Evolutionary conservation across 2,888 invertebrate genomes (phyloP), one percentile per base, ranked within the genome.

Genomic region (Oxycera nigricornis): DNA sequence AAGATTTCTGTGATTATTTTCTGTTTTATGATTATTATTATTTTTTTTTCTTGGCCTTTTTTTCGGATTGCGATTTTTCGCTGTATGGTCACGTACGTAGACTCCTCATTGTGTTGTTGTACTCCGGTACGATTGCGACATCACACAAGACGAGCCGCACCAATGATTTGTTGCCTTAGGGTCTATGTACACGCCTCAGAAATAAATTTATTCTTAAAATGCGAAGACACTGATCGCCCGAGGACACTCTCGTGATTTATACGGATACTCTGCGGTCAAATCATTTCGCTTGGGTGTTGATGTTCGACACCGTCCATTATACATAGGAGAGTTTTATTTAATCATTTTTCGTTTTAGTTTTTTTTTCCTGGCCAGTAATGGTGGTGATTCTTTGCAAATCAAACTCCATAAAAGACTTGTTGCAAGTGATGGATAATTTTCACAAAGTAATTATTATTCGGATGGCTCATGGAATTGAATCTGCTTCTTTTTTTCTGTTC

Each of bases 161-260:
- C 55, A 73, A 62, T 59, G 28, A 61, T 61, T 41, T 57, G 22
- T 72, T 50, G 50, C 59, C 67, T 52, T 35, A n/a, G 35, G 65
- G 65, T 20, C 35, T 35, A 35, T 52, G 65, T 52, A 73, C 73
- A 73, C 73, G 73, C 73, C 73, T 65, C 65, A 73, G 55, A 73
- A 73, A 73, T 73, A 65, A 73, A 65, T 73, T 73, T 73, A 65
- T 73, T 73, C 65, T 73, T 73, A 73, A 73, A 73, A 73, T 73
- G 73, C 73, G 73, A 73, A 73, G 73, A 73, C 73, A 73, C 65
- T 14, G 65, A 73, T 65, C 31, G 73, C 73, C 65, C 39, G 4
- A 31, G 28, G 73, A 22, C 22, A 52, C 55, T 55, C 57, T 73
- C 73, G 73, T 73, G 73, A 73, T 73, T 73, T 73, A 73, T 73